Evolutionary conservation across 2,888 invertebrate species (phyloP).

Genomic region (Caenorhabditis imperialis): DNA sequence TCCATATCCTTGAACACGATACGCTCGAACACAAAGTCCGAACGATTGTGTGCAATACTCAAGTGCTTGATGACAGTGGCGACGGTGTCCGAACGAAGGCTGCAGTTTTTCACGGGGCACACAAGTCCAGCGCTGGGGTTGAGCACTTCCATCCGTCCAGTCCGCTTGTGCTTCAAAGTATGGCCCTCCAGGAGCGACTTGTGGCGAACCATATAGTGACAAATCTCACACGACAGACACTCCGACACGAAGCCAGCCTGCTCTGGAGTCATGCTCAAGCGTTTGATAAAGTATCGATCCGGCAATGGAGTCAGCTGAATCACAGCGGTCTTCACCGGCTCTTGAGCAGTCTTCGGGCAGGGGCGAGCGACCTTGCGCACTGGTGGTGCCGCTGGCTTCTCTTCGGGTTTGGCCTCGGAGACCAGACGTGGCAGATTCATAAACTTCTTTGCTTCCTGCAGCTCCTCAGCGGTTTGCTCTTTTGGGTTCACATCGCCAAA

Average conservation of each 20-base stretch:
- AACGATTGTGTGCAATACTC: constrained; percentile 22
- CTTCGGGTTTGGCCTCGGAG: no score
- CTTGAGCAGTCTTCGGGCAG: neutral
- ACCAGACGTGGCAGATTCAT: no score
- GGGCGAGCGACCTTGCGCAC: neutral
- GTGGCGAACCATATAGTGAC: constrained; percentile 12
- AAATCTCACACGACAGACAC: constrained; percentile 2
- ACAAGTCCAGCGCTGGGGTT: neutral
- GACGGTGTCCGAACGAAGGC: constrained; percentile 40
- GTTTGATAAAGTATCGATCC: constrained; percentile 14
- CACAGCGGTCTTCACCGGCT: neutral
- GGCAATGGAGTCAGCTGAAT: constrained; percentile 24
- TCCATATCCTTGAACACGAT: constrained; percentile 42
- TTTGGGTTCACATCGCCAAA: no score
- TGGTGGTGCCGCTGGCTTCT: neutral
- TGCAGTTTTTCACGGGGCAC: constrained; percentile 35
- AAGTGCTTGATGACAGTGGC: constrained; percentile 53
- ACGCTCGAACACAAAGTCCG: constrained; percentile 46
- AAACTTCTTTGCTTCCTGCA: no score
- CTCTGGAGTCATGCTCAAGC: constrained; percentile 3
- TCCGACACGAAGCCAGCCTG: constrained; percentile 28
- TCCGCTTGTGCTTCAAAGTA: constrained; percentile 9
- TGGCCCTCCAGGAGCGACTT: constrained; percentile 4
- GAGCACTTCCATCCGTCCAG: neutral
- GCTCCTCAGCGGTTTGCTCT: no score